phyloP scores from a whole-genome alignment of 2,113 vertebrate genomes.

The Cnemophilus loriae region DNA sequence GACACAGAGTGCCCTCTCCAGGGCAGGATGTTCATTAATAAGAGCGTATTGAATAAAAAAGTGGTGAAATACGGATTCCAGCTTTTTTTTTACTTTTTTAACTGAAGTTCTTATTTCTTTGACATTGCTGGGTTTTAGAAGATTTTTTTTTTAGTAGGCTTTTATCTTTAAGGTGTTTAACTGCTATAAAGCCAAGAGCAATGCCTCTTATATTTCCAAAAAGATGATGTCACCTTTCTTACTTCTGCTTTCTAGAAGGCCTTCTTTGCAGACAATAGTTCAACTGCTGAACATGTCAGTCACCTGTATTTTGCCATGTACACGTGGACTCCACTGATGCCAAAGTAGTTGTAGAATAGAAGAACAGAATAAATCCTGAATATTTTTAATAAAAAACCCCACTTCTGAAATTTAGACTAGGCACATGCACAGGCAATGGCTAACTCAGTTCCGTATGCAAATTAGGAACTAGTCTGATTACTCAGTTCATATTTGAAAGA shows the following conservation, averaged over 20 bases:
- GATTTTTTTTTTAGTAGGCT: background rate
- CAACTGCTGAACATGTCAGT: background rate
- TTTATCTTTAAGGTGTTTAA: background rate
- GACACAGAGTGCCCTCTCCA: conserved; percentile 59
- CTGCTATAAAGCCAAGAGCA: background rate
- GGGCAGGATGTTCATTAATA: conserved; percentile 33
- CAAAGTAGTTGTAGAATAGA: background rate
- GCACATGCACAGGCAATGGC: background rate
- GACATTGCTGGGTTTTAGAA: background rate
- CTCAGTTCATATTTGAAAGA: background rate
- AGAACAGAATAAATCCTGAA: background rate
- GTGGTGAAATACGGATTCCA: background rate
- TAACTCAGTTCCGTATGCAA: background rate
- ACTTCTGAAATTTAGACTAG: background rate
- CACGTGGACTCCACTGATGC: fast-evolving
- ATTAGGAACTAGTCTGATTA: background rate
- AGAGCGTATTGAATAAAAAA: background rate
- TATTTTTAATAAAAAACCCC: background rate
- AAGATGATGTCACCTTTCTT: background rate
- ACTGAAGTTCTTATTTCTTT: background rate
- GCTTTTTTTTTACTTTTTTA: background rate
- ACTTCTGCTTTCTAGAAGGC: background rate
- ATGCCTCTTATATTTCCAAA: background rate
- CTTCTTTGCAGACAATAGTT: background rate
- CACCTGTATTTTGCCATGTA: background rate